phyloP scores from a whole-genome alignment of 2,797 vertebrate genomes.

The Limosa lapponica region DNA sequence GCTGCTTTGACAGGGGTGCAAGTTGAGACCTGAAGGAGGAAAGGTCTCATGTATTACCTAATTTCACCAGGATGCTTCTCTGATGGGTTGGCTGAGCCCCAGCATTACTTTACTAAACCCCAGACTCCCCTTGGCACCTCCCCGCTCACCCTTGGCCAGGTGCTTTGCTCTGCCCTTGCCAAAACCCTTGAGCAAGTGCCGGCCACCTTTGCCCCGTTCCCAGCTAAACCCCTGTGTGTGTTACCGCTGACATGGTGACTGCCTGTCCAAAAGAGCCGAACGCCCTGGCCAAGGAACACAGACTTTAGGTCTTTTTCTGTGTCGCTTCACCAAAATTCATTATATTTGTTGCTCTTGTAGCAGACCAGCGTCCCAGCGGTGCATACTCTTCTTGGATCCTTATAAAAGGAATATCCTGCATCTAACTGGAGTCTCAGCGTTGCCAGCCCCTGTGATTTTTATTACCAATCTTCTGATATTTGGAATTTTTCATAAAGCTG shows the following conservation, averaged over 20 bases:
- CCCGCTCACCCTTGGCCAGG: background rate
- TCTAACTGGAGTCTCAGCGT: background rate
- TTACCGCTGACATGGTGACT: background rate
- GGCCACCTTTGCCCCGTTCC: background rate
- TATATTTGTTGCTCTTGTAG: background rate
- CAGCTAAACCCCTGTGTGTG: background rate
- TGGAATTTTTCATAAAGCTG: constrained; percentile 35
- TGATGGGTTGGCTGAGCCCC: constrained; percentile 6
- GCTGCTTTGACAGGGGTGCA: background rate
- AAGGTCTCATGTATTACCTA: background rate
- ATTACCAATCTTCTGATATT: constrained; percentile 12
- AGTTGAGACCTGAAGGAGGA: background rate
- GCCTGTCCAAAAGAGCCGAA: background rate
- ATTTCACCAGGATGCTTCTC: background rate
- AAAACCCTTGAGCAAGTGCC: background rate
- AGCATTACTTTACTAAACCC: background rate
- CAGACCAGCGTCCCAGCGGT: background rate
- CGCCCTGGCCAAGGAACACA: background rate
- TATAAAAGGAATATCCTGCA: background rate
- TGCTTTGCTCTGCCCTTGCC: background rate
- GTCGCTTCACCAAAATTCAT: background rate
- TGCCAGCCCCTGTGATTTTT: constrained; percentile 9
- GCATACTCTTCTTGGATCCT: background rate
- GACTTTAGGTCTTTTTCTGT: background rate
- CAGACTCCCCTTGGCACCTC: background rate